Base-by-base conservation (phyloP, 2,888 invertebrate genomes). In the Rapana venosa region DNA sequence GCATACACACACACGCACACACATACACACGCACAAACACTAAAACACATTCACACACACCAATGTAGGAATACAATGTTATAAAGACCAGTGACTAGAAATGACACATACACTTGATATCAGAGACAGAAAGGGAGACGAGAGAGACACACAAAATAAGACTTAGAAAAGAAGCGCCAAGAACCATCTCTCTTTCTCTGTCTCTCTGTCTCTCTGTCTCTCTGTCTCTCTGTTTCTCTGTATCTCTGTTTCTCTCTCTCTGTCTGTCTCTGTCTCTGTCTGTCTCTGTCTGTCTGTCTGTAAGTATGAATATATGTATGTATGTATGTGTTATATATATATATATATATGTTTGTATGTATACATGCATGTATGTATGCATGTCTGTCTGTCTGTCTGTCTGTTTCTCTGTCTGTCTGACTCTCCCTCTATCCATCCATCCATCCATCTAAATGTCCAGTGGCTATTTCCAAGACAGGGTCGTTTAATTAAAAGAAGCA, bases 1-100 rank as follows among this genome's bases (percentile, higher is more conserved):
- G 36, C 81, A 81, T 20, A 1, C 35, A 36, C 81, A 15, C 81
- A 81, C 81, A 81, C 81, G 36, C 81, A 81, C 81, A 81, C 81
- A 81, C 81, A 81, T 36, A 81, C 81, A 81, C 81, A 74, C 36
- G 36, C 81, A 81, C 81, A 81, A 35, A 81, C 81, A 81, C 81
- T 22, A 35, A 81, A 35, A 36, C 81, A 81, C 36, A 36, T 13
- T 36, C 36, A 36, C 36, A 36, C 36, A 22, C 81, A 81, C 81
- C 20, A 6, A 36, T 36, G 26, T 36, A 81, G 36, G 26, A 15
- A 81, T 36, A 36, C 36, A 81, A 35, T 36, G 17, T 36, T 36
- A 81, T 20, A 35, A 35, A 81, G 36, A 36, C 81, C 81, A 36
- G 6, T 36, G 36, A 36, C 81, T 36, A 35, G 6, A 35, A 81